Evolutionary conservation across 1,140 invertebrate species (phyloP), one percentile per base, ranked within the genome.

Genomic region (Megathymus violae): DNA sequence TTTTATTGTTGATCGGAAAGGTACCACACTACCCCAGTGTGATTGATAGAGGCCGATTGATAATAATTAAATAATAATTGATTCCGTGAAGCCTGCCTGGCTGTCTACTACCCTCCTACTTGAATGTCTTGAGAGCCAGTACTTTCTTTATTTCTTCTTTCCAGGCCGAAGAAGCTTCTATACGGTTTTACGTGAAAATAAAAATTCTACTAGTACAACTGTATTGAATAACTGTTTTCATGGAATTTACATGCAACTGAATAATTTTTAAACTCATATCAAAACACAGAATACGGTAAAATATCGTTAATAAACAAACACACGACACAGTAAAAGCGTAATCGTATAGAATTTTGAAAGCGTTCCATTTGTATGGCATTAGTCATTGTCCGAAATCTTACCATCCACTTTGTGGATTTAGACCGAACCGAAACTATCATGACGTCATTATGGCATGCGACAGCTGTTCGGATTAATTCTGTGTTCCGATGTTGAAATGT

Each of bases 381-480:
- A 64, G 48, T 68, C 67, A 69, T 59, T 65, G 62, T 58, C 52
- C 46, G 11, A 40, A 58, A 64, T 58, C 36, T 38, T 27, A 41
- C 52, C 41, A 47, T 69, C 44, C 38, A 56, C 59, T 51, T 22
- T 44, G 44, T 58, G 44, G 36, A 47, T 61, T 67, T 54, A 56
- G 44, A 51, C 25, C 48, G 71, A 48, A 62, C 56, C 52, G 52
- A 69, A 63, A 72, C 64, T 69, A 62, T 61, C 58, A 51, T 65
- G 48, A 50, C 48, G 50, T 46, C 13, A 41, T n/a, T 64, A 71
- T 60, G 61, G 61, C 65, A 66, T 59, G 66, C 70, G 69, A 78
- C 82, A 85, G 82, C 82, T 83, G 80, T 69, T 70, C 63, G 58
- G 71, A 81, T 81, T 83, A 83, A 78, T 81, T 82, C 69, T 69